Evolutionary conservation across 2,797 vertebrate species (phyloP), one percentile per base, ranked within the genome.

Genomic region (Tachyglossus aculeatus): DNA sequence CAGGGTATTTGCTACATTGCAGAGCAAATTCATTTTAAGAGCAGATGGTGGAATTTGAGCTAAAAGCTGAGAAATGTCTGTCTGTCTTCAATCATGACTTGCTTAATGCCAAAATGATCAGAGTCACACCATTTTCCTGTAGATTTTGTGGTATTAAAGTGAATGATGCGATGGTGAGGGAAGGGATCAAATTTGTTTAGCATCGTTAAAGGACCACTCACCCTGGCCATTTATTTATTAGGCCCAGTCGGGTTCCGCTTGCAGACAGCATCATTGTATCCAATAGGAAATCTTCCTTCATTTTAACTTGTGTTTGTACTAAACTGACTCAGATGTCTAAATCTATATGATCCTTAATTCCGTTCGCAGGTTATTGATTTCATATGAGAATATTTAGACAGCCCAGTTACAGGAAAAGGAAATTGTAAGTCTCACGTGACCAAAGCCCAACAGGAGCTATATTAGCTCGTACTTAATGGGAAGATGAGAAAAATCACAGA

Each of bases 111-210:
- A 55, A 29, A 5, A n/a, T 37, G 19, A 16, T 22, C 27, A 12
- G 62, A 70, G 3, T 31, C 40, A 45, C 2, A 24, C 21, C 44
- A 21, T 29, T 18, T 53, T 34, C 8, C 24, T 8, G 54, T 7
- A 33, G 60, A 51, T 9, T 60, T 73, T 21, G 25, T 19, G 59
- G 50, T 55, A 65, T 47, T 47, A 54, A 19, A 24, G 22, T n/a
- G 37, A 85, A 73, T 70, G 81, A 76, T 55, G 47, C 69, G 51
- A 63, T 14, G 44, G 61, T 25, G 38, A 52, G 19, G 53, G 52
- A 43, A 44, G 48, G 31, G 43, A 0, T 0, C 0, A 14, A 1
- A 5, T 13, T 52, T 34, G 44, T 0, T 0, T 22, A 29, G 52
- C 40, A 31, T 58, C 44, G 45, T 10, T 37, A 5, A 34, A 38